Percentiles rank a stretch among this genome's conserved stretches.
These are phyloP conservation scores for Scalopus aquaticus DNA, from an alignment of 2,113 vertebrate genomes.

Conservation along the genomic window DNA sequence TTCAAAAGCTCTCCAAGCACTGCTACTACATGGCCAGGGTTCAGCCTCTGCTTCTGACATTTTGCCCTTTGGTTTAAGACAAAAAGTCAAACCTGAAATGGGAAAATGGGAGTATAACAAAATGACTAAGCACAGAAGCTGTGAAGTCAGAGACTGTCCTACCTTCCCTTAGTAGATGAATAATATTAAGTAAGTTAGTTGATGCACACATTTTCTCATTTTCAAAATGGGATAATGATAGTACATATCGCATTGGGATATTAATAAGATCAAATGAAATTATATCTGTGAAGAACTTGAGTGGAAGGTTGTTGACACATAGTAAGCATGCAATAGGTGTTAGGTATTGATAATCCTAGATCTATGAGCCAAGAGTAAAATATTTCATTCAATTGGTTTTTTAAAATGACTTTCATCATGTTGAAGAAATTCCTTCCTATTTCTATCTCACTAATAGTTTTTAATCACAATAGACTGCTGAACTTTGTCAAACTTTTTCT, in stretches of 20 bases:
- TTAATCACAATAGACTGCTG: not conserved
- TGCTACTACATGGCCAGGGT: not conserved
- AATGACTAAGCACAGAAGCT: not conserved
- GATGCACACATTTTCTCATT: not conserved
- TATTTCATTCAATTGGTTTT: not conserved
- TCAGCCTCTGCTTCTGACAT: not conserved
- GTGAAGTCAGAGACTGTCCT: not conserved
- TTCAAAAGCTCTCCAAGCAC: not conserved
- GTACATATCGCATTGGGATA: not conserved
- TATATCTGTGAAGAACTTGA: not conserved
- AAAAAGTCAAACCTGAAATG: not conserved
- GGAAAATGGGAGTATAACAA: not conserved
- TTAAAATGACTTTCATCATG: not conserved
- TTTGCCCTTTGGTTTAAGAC: not conserved
- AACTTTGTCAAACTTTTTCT: constrained; percentile 26
- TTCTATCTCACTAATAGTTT: not conserved
- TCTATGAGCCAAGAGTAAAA: not conserved
- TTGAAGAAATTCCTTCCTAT: not conserved
- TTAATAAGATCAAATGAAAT: not conserved
- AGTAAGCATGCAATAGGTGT: not conserved
- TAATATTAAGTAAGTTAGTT: not conserved
- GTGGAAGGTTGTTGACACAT: too few species aligned
- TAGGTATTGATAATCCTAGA: not conserved
- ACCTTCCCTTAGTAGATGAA: not conserved
- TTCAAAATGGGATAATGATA: not conserved